Evolutionary conservation across 23 tunicate species (phyloP), one percentile per base, ranked within the genome.

Genomic region (Pegea sp.): DNA sequence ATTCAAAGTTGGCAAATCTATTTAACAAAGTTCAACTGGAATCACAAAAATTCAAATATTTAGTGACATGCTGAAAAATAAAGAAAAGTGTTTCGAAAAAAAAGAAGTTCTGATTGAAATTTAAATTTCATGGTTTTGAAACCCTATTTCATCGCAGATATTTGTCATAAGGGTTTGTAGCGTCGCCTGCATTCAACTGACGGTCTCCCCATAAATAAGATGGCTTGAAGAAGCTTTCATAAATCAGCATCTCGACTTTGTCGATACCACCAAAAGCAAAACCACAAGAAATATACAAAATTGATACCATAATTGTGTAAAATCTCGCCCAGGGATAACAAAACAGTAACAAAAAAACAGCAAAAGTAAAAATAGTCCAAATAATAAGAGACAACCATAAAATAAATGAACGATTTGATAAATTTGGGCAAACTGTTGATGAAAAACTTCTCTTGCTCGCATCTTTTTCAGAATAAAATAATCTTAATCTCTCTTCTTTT

Each of bases 201-300:
- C n/a, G n/a, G n/a, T n/a, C n/a, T n/a, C n/a, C n/a, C n/a, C n/a
- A n/a, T n/a, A n/a, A n/a, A n/a, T n/a, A n/a, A n/a, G n/a, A n/a
- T n/a, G n/a, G 71, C 19, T 51, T 60, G 23, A 23, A 52, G 34
- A 69, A 51, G 33, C 28, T 58, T 8, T 70, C 72, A 48, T 65
- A 77, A 5, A 78, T 32, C 11, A 81, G 27, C 81, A 89, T 72
- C 61, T 89, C 93, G 25, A 89, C 22, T 38, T 74, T 89, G 11
- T 87, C 76, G 22, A 79, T 56, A 4, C 91, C 98, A 1, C 76
- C 91, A 32, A 71, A 21, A 16, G 63, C 25, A 2, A 31, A 60
- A 13, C 72, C 58, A 26, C 56, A 61, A 24, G 51, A 24, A 1
- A 89, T 22, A 60, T 77, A 71, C 34, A 66, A 66, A 7, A 71